These are phyloP conservation scores for Nasonia oneida DNA, from an alignment of 2,888 invertebrate species.

Conservation along the genomic window DNA sequence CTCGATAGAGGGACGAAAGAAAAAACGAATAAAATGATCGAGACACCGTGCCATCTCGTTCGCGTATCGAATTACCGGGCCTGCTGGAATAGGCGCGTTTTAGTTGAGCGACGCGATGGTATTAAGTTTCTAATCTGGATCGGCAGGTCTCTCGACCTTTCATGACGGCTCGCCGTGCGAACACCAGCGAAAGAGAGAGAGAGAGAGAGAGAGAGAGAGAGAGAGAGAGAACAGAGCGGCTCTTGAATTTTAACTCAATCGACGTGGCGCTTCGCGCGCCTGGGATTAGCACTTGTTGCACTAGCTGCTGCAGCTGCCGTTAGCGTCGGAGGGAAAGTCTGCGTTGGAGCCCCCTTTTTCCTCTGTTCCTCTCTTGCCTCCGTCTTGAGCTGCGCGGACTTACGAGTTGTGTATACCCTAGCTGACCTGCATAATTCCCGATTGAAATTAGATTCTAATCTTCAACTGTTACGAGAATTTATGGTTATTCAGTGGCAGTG, in stretches of 20 bases:
- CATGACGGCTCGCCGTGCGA: background rate
- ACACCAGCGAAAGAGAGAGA: background rate
- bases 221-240: background rate
- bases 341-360: background rate
- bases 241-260: constrained; percentile 7
- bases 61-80: background rate
- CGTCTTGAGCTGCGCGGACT: too few species aligned
- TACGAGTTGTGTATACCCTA: too few species aligned
- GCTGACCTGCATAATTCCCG: too few species aligned
- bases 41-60: background rate
- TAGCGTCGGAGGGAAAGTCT: background rate
- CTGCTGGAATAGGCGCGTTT: background rate
- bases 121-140: constrained; percentile 12
- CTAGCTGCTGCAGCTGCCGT: background rate
- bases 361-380: background rate
- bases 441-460: too few species aligned
- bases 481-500: too few species aligned
- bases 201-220: background rate
- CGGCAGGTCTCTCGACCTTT: background rate
- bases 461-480: too few species aligned
- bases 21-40: background rate
- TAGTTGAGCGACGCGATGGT: background rate
- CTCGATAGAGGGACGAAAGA: background rate
- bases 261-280: background rate
- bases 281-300: constrained; percentile 12